Evolutionary conservation across 1,140 invertebrate species (phyloP), one percentile per base, ranked within the genome.

Genomic region (Drosophila tani): DNA sequence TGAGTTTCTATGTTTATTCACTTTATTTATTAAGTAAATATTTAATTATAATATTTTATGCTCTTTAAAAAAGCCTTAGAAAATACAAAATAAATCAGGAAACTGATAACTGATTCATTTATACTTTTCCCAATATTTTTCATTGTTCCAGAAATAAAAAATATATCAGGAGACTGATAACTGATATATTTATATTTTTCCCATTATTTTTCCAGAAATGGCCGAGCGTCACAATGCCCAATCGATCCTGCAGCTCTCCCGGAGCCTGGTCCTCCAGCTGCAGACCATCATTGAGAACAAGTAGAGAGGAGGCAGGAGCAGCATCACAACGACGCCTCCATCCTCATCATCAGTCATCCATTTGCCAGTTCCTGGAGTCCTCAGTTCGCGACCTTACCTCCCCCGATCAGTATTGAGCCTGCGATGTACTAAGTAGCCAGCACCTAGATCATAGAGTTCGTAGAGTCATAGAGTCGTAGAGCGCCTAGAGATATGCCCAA

Each of bases 221-320:
- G 98, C 98, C 0, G 98, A 99, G 93, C 94, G 96, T 78, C 98
- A 99, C 92, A 96, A 98, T 93, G 96, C 96, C 5, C 95, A 95
- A 78, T 95, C 96, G 38, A 95, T 98, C 9, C 93, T 99, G 55
- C 95, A 95, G 79, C 94, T 98, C 47, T 96, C 97, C 1, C 94
- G 97, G 78, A 97, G 97, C 84, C 93, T 98, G 11, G 97, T 98
- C 14, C 93, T 97, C 49, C 96, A 98, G 93, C 94, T 98, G 80
- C 98, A 98, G 94, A 96, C 97, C 66, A 93, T 98, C 68, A 98
- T 98, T 75, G 97, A 98, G 92, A 98, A 98, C 92, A 97, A 97
- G 94, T 97, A 95, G 94, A 60, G 24, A 29, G 50, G 47, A n/a
- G 41, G 11, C 19, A 3, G 15, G 19, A 27, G 11, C 11, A 53